Evolutionary conservation across 2,797 vertebrate genomes (phyloP).

Genomic region (Gastrophryne carolinensis): DNA sequence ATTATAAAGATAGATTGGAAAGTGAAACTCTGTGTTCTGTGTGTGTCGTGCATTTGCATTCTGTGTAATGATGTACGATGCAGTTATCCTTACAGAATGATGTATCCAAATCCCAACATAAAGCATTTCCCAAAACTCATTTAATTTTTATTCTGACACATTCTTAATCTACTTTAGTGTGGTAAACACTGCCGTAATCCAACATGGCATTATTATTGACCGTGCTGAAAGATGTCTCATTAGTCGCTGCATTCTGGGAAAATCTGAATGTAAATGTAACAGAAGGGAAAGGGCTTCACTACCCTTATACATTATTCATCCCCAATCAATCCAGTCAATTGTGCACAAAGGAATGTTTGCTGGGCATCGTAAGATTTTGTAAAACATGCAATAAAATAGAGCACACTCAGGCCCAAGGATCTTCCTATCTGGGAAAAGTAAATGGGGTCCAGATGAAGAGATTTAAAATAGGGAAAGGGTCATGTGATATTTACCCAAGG

Average conservation of each 20-base stretch:
- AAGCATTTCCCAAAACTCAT: neutral
- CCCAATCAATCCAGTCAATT: conserved; percentile 10
- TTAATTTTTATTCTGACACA: conserved; percentile 27
- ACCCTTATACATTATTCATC: conserved; percentile 35
- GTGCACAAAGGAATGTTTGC: neutral
- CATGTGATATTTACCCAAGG: no score
- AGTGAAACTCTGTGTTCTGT: neutral
- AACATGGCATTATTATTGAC: neutral
- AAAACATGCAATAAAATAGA: no score
- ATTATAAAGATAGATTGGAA: neutral
- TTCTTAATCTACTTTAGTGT: conserved; percentile 21
- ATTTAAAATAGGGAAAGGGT: no score
- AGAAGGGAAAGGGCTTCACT: neutral
- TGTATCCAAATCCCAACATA: conserved; percentile 11
- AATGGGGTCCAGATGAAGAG: no score
- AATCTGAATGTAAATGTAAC: neutral
- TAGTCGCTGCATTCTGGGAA: conserved; percentile 1
- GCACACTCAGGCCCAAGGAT: no score
- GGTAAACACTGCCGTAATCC: conserved; percentile 34
- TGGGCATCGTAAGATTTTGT: neutral
- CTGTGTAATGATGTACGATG: neutral
- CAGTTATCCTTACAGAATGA: conserved; percentile 1
- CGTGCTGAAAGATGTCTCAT: conserved; percentile 21
- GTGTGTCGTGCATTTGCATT: neutral
- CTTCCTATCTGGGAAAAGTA: no score